These are phyloP conservation scores for Apistogramma diplotaenia DNA, from an alignment of 2,113 vertebrate species.

Conservation along the genomic window DNA sequence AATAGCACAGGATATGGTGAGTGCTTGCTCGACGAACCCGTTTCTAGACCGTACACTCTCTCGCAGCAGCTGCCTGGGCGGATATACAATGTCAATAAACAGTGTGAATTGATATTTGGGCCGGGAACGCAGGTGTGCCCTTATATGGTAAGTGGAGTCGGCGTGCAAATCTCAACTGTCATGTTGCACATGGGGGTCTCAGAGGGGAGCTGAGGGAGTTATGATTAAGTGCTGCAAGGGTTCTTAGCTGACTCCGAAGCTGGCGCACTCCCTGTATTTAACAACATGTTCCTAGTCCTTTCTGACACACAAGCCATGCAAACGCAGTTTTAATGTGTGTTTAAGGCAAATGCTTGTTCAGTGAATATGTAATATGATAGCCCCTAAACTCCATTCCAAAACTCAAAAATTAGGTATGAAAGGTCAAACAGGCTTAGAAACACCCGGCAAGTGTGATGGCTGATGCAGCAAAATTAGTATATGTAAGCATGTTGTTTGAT, in stretches of 20 bases:
- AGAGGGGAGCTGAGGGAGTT: slow-evolving; percentile 10
- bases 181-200: slow-evolving; percentile 19
- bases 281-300: background rate
- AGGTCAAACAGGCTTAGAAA: background rate
- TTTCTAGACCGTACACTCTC: slow-evolving; percentile 87
- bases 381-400: no score
- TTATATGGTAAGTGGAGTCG: slow-evolving; percentile 89
- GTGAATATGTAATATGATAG: background rate
- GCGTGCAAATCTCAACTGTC: slow-evolving; percentile 12
- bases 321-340: background rate
- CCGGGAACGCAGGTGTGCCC: slow-evolving; percentile 96
- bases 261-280: background rate
- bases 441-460: background rate
- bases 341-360: background rate
- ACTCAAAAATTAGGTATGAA: background rate
- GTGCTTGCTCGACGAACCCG: slow-evolving; percentile 94
- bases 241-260: background rate
- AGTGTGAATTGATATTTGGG: slow-evolving; percentile 99
- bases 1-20: slow-evolving; percentile 96
- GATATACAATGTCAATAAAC: slow-evolving; percentile 95
- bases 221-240: slow-evolving; percentile 8
- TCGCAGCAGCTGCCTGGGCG: slow-evolving; percentile 90
- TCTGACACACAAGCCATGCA: background rate
- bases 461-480: background rate
- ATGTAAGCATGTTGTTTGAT: background rate